These are phyloP conservation scores for Empis stercorea DNA, from an alignment of 2,888 invertebrate genomes.

Conservation along the genomic window DNA sequence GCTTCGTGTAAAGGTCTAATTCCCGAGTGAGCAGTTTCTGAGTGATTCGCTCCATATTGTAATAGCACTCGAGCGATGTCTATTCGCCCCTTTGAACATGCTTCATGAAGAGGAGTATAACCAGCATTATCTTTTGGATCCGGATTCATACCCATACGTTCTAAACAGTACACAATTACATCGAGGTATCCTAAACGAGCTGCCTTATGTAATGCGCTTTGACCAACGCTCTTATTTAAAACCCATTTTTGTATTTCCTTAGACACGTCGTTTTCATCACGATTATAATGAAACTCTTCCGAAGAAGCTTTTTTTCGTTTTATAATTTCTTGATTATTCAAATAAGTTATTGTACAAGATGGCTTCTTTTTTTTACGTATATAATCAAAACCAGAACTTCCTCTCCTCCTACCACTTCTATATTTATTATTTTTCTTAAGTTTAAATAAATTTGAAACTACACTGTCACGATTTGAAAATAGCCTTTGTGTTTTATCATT, in stretches of 20 bases:
- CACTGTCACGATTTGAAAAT: too few species aligned
- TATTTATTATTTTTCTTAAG: slow-evolving; percentile 23
- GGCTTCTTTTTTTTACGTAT: slow-evolving; percentile 79
- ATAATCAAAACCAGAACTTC: slow-evolving; percentile 58
- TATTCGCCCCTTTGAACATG: slow-evolving; percentile 77
- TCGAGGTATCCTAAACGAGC: slow-evolving; percentile 82
- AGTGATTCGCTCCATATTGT: slow-evolving; percentile 81
- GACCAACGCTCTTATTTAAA: slow-evolving; percentile 86
- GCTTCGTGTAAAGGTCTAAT: slow-evolving; percentile 92
- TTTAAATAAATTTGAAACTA: slow-evolving; percentile 6
- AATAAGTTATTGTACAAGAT: slow-evolving; percentile 37
- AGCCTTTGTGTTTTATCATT: too few species aligned
- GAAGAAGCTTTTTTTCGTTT: slow-evolving; percentile 33
- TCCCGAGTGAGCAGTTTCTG: slow-evolving; percentile 84
- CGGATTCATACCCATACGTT: slow-evolving; percentile 68
- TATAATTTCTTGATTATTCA: slow-evolving; percentile 28
- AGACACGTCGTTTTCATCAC: slow-evolving; percentile 52
- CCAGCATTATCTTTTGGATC: slow-evolving; percentile 87
- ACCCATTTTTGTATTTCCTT: slow-evolving; percentile 83
- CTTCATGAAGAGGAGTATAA: slow-evolving; percentile 86
- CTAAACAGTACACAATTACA: slow-evolving; percentile 79
- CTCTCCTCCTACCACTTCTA: slow-evolving; percentile 25
- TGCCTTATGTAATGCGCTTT: slow-evolving; percentile 83
- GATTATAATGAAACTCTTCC: slow-evolving; percentile 12
- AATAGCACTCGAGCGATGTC: slow-evolving; percentile 73